These are phyloP conservation scores for Lottia scabra DNA, from an alignment of 2,888 invertebrate genomes.

Conservation along the genomic window DNA sequence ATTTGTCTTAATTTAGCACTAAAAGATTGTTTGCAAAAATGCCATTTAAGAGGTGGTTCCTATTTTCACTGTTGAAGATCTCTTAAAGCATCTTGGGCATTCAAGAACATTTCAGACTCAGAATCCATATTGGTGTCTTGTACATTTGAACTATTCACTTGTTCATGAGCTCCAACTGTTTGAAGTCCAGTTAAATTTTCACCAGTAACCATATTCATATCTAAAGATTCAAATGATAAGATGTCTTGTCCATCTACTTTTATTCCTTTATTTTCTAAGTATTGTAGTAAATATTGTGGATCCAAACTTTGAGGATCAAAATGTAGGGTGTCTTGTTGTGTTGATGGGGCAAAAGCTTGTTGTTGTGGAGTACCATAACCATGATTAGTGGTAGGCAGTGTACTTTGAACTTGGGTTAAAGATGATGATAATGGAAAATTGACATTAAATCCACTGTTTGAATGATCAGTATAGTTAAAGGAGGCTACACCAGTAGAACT, in stretches of 20 bases:
- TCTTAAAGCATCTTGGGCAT: not conserved
- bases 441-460: too few relatives aligned
- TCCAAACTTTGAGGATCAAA: not conserved
- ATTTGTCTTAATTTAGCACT: too few relatives aligned
- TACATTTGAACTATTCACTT: not conserved
- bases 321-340: too few relatives aligned
- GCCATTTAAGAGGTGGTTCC: too few relatives aligned
- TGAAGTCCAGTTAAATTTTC: not conserved
- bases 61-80: not conserved
- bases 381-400: too few relatives aligned
- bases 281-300: not conserved
- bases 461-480: too few relatives aligned
- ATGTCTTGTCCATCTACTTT: not conserved
- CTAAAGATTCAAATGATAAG: slow-evolving; percentile 2
- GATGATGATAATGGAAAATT: too few relatives aligned
- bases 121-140: not conserved
- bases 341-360: too few relatives aligned
- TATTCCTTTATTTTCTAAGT: not conserved
- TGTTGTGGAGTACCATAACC: too few relatives aligned
- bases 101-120: not conserved
- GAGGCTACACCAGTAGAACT: slow-evolving; percentile 19
- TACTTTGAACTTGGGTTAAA: too few relatives aligned
- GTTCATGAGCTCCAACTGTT: not conserved
- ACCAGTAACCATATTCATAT: not conserved
- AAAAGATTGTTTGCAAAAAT: too few relatives aligned